Percentiles rank a stretch among this genome's conserved stretches.
These are phyloP conservation scores for Geotrypetes seraphini DNA, from an alignment of 2,797 vertebrate species.

Conservation along the genomic window DNA sequence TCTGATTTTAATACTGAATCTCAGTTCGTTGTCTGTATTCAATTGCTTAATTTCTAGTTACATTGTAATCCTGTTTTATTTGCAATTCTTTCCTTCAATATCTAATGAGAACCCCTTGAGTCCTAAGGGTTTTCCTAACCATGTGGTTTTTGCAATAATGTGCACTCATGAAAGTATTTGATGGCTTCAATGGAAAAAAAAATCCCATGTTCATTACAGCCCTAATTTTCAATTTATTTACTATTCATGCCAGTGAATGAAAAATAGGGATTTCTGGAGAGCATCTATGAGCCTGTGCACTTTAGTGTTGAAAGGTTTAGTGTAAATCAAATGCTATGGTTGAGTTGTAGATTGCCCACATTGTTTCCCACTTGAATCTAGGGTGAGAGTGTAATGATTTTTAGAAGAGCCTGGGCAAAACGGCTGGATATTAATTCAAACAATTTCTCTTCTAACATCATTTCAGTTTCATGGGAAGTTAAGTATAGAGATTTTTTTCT, in stretches of 20 bases:
- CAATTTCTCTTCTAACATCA: constrained; percentile 1
- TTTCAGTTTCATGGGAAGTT: constrained; percentile 2
- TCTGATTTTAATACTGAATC: too few relatives aligned
- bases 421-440: neutral
- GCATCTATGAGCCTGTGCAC: neutral
- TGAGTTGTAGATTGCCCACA: neutral
- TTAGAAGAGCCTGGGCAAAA: neutral
- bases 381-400: neutral
- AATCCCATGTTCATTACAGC: too few relatives aligned
- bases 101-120: neutral
- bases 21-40: too few relatives aligned
- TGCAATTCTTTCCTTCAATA: neutral
- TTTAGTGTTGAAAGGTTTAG: constrained; percentile 1
- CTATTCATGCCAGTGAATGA: neutral
- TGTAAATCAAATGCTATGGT: neutral
- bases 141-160: neutral
- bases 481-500: constrained; percentile 8
- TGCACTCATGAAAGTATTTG: neutral
- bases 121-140: neutral
- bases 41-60: neutral
- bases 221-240: neutral
- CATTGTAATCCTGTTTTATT: too few relatives aligned
- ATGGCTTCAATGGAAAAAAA: neutral
- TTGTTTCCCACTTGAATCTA: neutral
- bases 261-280: neutral